Evolutionary conservation across 2,888 invertebrate species (phyloP), one percentile per base, ranked within the genome.

Genomic region (Abscondita cerata): DNA sequence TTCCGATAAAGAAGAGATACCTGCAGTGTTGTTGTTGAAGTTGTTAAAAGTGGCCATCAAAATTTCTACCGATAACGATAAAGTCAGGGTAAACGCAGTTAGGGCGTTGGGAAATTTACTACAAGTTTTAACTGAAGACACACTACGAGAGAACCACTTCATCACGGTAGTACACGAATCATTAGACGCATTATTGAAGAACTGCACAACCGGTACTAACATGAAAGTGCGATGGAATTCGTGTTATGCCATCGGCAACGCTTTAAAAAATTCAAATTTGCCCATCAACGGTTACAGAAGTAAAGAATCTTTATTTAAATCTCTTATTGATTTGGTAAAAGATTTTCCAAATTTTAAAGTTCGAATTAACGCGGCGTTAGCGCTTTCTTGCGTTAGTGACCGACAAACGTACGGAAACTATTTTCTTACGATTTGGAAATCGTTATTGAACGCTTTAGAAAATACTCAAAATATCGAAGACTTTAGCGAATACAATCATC

Each of bases 201-300:
- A 88, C 76, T 87, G 91, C 13, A 85, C 84, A 6, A 84, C 85
- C 34, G 90, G 89, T 20, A 85, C 86, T 51, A 89, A 89, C 76
- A 92, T 94, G 86, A 95, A 95, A 83, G 93, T 94, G 34, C 86
- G 93, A 53, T 96, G 96, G 96, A 96, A 96, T 80, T 90, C 95
- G 1, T 96, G 95, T 77, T 92, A 95, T 77, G 94, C 95, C 0
- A 81, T 95, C 58, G 92, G 93, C 18, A 92, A 90, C 72, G 85
- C 92, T 63, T 85, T 95, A 82, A 89, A 85, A 72, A 89, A 89
- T 74, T 81, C 83, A 2, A 73, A 78, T 41, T 73, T 87, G 82
- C 20, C 34, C 66, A 77, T 77, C 6, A 78, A 78, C 51, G 66
- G 52, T 20, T 65, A 58, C 34, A 58, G 69, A 3, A 88, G 87